A percentile compares a stretch with the other conserved stretches of the same genome.
phyloP scores from a whole-genome alignment of 1,140 invertebrate genomes.

The Physella acuta region DNA sequence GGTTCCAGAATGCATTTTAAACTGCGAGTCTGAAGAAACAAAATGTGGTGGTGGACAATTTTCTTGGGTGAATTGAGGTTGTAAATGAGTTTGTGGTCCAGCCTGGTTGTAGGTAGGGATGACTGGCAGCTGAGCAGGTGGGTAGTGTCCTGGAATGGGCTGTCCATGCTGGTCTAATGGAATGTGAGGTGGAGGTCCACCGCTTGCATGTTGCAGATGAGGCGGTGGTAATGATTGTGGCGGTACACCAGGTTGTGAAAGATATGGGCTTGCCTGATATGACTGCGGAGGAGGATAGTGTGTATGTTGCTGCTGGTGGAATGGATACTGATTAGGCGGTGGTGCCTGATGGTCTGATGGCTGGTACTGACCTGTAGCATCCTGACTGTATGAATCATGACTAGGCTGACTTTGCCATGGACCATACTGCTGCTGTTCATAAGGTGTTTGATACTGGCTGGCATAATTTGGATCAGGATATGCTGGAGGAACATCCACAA shows the following conservation, averaged over 20 bases:
- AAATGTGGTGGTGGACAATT: background rate
- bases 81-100: background rate
- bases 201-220: background rate
- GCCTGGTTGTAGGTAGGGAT: background rate
- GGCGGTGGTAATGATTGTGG: constrained; percentile 2
- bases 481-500: background rate
- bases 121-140: background rate
- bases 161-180: background rate
- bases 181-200: background rate
- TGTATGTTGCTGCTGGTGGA: background rate
- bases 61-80: too few species aligned
- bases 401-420: constrained; percentile 6
- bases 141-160: background rate
- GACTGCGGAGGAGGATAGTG: background rate
- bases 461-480: constrained; percentile 5
- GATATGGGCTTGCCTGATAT: constrained; percentile 19
- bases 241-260: background rate
- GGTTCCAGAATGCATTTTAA: background rate
- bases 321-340: background rate
- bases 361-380: background rate
- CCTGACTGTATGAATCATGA: background rate
- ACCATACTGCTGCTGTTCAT: constrained; percentile 15
- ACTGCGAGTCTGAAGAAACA: background rate
- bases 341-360: background rate
- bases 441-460: constrained; percentile 1